phyloP scores from a whole-genome alignment of 2,113 vertebrate genomes.

The Channa argus region DNA sequence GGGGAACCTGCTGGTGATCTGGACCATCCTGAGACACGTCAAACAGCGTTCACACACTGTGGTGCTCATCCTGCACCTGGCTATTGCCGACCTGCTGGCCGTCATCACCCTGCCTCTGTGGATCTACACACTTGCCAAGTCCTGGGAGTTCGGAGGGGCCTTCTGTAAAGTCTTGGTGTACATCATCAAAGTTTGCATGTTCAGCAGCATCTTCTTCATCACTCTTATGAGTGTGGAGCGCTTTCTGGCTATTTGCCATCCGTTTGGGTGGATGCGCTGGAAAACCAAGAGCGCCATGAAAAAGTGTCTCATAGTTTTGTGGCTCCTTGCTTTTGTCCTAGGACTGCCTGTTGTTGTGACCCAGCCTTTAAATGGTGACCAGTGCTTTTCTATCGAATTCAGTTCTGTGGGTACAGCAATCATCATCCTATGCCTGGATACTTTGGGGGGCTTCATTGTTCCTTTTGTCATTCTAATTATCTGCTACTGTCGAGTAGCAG shows the following conservation, averaged over 20 bases:
- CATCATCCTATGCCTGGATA: conserved; percentile 36
- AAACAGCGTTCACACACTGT: conserved; percentile 82
- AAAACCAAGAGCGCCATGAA: conserved; percentile 21
- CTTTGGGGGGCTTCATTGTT: conserved; percentile 41
- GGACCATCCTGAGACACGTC: conserved; percentile 82
- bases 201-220: conserved; percentile 51
- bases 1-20: conserved; percentile 84
- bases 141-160: conserved; percentile 27
- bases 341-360: conserved; percentile 52
- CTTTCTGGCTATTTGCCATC: conserved; percentile 57
- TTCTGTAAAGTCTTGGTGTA: conserved; percentile 65
- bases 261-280: conserved; percentile 67
- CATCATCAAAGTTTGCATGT: conserved; percentile 34
- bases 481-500: conserved; percentile 64
- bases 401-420: conserved; percentile 1
- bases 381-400: conserved; percentile 26
- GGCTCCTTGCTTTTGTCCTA: conserved; percentile 69
- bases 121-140: conserved; percentile 63
- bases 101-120: conserved; percentile 85
- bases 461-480: conserved; percentile 42
- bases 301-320: conserved; percentile 45
- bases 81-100: conserved; percentile 81
- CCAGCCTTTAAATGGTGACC: background rate
- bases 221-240: conserved; percentile 51
- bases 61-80: conserved; percentile 81